phyloP scores from a whole-genome alignment of 2,797 vertebrate species.

The Poecilia wingei region DNA sequence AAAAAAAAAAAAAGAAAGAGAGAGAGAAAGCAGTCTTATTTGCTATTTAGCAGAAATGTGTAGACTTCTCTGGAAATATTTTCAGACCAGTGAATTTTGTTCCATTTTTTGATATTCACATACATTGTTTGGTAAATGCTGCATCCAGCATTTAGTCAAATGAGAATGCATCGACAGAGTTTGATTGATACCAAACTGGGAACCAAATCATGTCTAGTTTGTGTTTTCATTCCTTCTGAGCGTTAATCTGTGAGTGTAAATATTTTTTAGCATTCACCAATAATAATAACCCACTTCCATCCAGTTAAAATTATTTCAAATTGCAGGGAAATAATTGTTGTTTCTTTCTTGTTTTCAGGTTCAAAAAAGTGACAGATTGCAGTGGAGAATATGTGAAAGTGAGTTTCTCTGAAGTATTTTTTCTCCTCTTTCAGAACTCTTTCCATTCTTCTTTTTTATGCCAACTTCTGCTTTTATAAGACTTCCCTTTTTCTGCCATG shows the following conservation, averaged over 20 bases:
- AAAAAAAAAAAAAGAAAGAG: not conserved
- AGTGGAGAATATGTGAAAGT: constrained; percentile 78
- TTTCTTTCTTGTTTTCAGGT: constrained; percentile 47
- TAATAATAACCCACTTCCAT: not conserved
- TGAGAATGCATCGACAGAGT: not conserved
- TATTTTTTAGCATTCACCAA: not conserved
- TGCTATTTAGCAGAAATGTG: not conserved
- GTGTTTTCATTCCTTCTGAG: not conserved
- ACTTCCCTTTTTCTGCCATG: not conserved
- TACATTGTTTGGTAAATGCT: not conserved
- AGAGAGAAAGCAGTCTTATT: not conserved
- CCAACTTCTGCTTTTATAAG: not conserved
- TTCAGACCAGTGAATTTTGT: not conserved
- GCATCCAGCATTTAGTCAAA: not conserved
- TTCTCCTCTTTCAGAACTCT: not conserved
- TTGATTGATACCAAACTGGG: not conserved
- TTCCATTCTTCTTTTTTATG: not conserved
- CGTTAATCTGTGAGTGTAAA: not conserved
- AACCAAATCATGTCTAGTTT: not conserved
- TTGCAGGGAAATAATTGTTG: not conserved
- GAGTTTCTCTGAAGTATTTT: constrained; percentile 18
- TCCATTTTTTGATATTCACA: not conserved
- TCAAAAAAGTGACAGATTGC: constrained; percentile 42
- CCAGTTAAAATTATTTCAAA: not conserved
- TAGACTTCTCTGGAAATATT: not conserved